Conservation (phyloP, 2,797 vertebrate species). For the Yasuhikotakia modesta region DNA sequence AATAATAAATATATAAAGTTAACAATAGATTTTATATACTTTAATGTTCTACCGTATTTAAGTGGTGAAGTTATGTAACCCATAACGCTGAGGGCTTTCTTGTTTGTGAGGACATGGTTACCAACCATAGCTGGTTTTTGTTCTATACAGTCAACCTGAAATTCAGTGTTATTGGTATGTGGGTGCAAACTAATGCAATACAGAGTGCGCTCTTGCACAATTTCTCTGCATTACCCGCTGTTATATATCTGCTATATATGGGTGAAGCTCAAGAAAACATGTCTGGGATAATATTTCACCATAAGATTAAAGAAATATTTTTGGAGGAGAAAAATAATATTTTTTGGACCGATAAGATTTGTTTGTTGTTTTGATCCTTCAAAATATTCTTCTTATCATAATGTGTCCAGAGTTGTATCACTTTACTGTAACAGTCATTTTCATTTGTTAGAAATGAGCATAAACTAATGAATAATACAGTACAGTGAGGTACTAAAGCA, state of each 20-base stretch:
- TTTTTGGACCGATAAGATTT: conserved; percentile 5
- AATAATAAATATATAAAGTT: background rate
- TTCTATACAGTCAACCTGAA: background rate
- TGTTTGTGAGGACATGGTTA: background rate
- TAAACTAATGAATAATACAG: background rate
- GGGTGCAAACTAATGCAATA: conserved; percentile 8
- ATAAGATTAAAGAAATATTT: background rate
- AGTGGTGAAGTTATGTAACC: background rate
- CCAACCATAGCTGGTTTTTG: background rate
- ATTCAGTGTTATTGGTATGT: background rate
- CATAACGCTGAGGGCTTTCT: background rate
- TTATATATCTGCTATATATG: background rate
- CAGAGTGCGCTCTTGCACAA: background rate
- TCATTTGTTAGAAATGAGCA: background rate
- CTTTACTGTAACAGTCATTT: background rate
- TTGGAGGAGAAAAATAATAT: no score
- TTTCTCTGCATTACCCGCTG: background rate
- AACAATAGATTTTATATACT: background rate
- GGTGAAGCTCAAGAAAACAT: conserved; percentile 11
- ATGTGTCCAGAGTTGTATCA: background rate
- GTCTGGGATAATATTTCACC: background rate
- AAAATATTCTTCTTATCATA: background rate
- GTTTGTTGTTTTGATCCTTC: background rate
- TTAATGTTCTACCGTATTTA: background rate
- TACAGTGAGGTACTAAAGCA: no score